Evolutionary conservation across 2,113 vertebrate species (phyloP).

Genomic region (Sinocyclocheilus rhinocerous): DNA sequence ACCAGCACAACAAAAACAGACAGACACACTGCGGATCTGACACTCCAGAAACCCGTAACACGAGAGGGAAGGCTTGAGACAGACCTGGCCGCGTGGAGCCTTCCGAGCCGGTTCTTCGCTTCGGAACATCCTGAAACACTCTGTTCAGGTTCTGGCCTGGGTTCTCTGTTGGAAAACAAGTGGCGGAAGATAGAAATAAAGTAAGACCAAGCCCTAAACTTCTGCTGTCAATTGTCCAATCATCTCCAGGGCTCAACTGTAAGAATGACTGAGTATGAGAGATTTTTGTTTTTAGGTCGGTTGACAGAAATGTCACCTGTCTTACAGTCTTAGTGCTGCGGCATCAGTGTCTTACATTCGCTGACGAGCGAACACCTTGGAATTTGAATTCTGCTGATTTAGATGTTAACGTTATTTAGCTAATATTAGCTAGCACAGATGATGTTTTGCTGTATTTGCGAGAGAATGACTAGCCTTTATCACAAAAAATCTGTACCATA

Average conservation of each 20-base stretch:
- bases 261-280: background rate
- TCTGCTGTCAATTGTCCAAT: conserved; percentile 34
- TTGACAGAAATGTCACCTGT: background rate
- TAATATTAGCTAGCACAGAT: background rate
- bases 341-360: background rate
- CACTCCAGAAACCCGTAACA: conserved; percentile 59
- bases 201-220: conserved; percentile 60
- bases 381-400: background rate
- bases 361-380: background rate
- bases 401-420: background rate
- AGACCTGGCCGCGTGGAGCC: conserved; percentile 90
- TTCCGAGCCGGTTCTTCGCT: conserved; percentile 94
- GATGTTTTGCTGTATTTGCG: background rate
- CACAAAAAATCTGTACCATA: background rate
- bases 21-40: conserved; percentile 62
- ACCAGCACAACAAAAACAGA: conserved; percentile 38
- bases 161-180: conserved; percentile 98
- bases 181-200: conserved; percentile 85
- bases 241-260: conserved; percentile 28
- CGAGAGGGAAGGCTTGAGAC: conserved; percentile 77
- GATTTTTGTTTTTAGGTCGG: background rate
- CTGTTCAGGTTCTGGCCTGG: conserved; percentile 96
- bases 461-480: background rate
- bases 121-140: conserved; percentile 96
- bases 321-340: background rate